These are phyloP conservation scores for Littorina saxatilis DNA, from an alignment of 1,140 invertebrate genomes.

Conservation along the genomic window DNA sequence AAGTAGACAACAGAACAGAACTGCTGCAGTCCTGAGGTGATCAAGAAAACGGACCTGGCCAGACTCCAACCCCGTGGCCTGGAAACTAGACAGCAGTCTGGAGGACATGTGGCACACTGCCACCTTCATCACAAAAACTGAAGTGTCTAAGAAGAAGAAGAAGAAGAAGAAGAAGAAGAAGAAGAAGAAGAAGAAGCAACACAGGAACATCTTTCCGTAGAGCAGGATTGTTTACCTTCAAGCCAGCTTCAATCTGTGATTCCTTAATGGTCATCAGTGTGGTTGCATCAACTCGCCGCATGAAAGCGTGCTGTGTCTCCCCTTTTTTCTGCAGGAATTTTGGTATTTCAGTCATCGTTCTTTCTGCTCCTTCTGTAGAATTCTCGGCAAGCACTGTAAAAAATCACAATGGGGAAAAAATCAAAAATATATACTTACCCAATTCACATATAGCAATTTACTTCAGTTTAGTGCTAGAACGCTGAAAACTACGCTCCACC, in stretches of 20 bases:
- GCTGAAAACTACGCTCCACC: no score
- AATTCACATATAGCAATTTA: no score
- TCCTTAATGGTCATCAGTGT: constrained; percentile 1
- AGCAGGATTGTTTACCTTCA: no score
- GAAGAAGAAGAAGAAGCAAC: not conserved
- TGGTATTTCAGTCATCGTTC: not conserved
- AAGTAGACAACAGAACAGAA: no score
- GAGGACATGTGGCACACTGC: no score
- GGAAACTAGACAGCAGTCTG: no score
- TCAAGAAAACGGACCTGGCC: no score
- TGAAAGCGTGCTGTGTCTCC: not conserved
- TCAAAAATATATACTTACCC: not conserved
- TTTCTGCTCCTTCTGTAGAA: constrained; percentile 1
- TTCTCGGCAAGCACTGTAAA: not conserved
- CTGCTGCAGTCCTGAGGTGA: no score
- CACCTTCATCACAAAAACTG: no score
- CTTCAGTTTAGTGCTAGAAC: no score
- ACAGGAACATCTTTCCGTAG: not conserved
- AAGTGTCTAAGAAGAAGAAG: not conserved
- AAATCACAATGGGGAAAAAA: not conserved
- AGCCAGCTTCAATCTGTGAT: not conserved
- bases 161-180: not conserved
- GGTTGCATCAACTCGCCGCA: not conserved
- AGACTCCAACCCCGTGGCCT: no score
- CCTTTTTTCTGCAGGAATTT: constrained; percentile 7